Conservation (phyloP, 2,888 invertebrate species). For the Lumbricus terrestris region DNA sequence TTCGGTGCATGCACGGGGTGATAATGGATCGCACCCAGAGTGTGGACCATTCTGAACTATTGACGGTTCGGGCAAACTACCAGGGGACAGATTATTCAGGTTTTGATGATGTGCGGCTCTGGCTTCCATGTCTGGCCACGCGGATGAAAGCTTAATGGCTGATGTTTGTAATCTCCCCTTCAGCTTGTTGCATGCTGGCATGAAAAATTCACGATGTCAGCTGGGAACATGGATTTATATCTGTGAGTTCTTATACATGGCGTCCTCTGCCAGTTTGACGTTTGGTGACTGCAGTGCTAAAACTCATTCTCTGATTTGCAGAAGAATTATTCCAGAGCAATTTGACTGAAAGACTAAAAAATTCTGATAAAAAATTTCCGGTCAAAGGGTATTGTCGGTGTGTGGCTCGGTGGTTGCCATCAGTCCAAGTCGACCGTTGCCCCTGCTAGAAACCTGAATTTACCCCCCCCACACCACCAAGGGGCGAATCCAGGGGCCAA, state of each 20-base stretch:
- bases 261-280: not conserved
- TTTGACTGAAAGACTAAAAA: too few relatives aligned
- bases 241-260: not conserved
- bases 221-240: not conserved
- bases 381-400: too few relatives aligned
- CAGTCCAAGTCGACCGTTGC: too few relatives aligned
- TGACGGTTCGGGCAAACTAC: not conserved
- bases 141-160: not conserved
- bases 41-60: not conserved
- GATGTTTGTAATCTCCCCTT: not conserved
- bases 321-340: not conserved
- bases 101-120: not conserved
- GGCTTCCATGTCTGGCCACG: not conserved
- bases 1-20: not conserved
- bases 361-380: too few relatives aligned
- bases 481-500: too few relatives aligned
- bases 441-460: too few relatives aligned
- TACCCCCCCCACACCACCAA: too few relatives aligned
- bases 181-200: not conserved
- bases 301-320: too few relatives aligned
- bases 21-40: not conserved
- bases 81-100: not conserved
- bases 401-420: too few relatives aligned
- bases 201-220: not conserved
- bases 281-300: not conserved